A percentile compares a stretch with the other conserved stretches of the same genome.
These are phyloP conservation scores for Brenthis daphne DNA, from an alignment of 2,888 invertebrate species.

Conservation along the genomic window DNA sequence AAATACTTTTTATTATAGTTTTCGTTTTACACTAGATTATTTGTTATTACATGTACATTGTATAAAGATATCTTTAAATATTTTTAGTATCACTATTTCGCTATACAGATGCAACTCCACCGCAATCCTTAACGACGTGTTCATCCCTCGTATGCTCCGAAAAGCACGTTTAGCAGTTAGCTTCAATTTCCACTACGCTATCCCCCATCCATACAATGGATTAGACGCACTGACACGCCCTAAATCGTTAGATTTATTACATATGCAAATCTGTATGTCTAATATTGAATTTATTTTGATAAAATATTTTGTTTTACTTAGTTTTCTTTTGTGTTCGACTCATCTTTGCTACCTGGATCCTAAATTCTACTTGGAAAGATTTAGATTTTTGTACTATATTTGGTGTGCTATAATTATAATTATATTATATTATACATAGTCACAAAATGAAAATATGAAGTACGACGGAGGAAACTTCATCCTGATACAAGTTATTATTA, in stretches of 20 bases:
- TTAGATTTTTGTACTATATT: no score
- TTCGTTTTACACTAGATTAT: no score
- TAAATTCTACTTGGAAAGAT: no score
- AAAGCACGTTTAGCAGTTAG: constrained; percentile 23
- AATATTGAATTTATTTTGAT: not conserved
- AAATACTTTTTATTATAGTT: no score
- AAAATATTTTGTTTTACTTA: not conserved
- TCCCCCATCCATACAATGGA: constrained; percentile 11
- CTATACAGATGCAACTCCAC: constrained; percentile 14
- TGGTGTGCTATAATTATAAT: no score
- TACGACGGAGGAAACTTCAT: no score
- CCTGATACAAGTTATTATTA: no score
- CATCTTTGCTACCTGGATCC: not conserved
- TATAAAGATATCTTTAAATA: no score
- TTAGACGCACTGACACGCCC: constrained; percentile 16
- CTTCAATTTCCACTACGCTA: constrained; percentile 24
- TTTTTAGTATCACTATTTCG: constrained; percentile 3
- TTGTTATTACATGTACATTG: no score
- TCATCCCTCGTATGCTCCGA: constrained; percentile 22
- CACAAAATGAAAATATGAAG: no score
- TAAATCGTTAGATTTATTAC: constrained; percentile 11
- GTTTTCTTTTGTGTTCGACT: not conserved
- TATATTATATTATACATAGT: no score
- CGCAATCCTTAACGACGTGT: constrained; percentile 19
- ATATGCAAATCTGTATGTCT: not conserved